Base-by-base conservation (phyloP, 2,888 invertebrate genomes). In the Lottia scabra region DNA sequence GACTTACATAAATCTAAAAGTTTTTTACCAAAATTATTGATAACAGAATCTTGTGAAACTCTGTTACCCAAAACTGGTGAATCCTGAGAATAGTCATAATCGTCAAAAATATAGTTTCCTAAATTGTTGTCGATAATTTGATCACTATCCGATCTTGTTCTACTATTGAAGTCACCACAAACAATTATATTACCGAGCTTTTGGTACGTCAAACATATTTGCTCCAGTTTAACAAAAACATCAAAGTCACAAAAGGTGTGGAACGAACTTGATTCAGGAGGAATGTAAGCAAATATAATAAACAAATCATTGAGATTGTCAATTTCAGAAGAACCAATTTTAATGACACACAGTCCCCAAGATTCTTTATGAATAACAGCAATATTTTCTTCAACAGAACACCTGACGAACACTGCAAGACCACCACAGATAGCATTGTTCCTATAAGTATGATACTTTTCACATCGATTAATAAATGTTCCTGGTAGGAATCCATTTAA, bases 1-100 rank as follows among this genome's bases (percentile, higher is more conserved):
- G 3, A 63, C 72, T 65, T 70, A 70, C 62, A 70, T 8, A 67
- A 63, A 68, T n/a, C 43, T 71, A 66, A 19, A 30, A 30, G 2
- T 30, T 4, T 30, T 2, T 30, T 30, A 30, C 30, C n/a, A n/a
- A n/a, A n/a, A n/a, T n/a, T n/a, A n/a, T n/a, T n/a, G n/a, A n/a
- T n/a, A n/a, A n/a, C n/a, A n/a, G n/a, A n/a, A n/a, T n/a, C n/a
- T n/a, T n/a, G n/a, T n/a, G n/a, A n/a, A n/a, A n/a, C n/a, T n/a
- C n/a, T n/a, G n/a, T n/a, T n/a, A n/a, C n/a, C n/a, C n/a, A n/a
- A n/a, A n/a, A n/a, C n/a, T n/a, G n/a, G 30, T 2, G 6, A 30
- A 30, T 4, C 30, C 30, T 30, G 30, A 38, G 26, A 30, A n/a
- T 68, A 23, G 45, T 30, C 19, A 38, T 23, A 8, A 30, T 38